Conservation (phyloP, 2,888 invertebrate genomes). For the Macropis europaea region DNA sequence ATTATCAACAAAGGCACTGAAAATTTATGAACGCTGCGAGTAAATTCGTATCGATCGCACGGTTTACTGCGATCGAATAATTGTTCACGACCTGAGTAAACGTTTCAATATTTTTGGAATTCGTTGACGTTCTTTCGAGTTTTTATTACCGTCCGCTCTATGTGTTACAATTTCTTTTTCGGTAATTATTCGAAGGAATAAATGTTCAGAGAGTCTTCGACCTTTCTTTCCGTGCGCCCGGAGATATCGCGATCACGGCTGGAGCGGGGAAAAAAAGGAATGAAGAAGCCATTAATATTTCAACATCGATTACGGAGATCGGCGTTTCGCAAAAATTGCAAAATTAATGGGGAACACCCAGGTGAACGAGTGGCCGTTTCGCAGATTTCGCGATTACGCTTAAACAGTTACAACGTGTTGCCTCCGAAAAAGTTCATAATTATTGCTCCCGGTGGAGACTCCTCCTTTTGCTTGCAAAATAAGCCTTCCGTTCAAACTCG, state of each 20-base stretch:
- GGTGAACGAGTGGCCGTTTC: constrained; percentile 8
- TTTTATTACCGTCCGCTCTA: too few species aligned
- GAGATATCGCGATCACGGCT: not conserved
- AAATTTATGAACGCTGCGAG: too few species aligned
- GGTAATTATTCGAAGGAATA: not conserved
- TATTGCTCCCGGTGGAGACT: not conserved
- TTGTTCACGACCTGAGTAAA: too few species aligned
- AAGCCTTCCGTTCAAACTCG: too few species aligned
- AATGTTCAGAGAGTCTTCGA: not conserved
- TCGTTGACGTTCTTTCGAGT: too few species aligned
- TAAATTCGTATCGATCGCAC: too few species aligned
- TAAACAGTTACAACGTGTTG: constrained; percentile 32
- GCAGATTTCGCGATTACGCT: constrained; percentile 33
- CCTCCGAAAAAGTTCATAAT: constrained; percentile 16
- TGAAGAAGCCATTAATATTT: constrained; percentile 21
- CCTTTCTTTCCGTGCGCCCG: not conserved
- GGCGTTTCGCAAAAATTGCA: constrained; percentile 25
- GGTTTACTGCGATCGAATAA: too few species aligned
- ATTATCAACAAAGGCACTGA: too few species aligned
- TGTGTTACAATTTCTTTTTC: too few species aligned
- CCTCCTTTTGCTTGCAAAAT: too few species aligned
- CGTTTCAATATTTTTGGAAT: too few species aligned
- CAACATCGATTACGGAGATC: constrained; percentile 31
- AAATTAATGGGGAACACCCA: constrained; percentile 43
- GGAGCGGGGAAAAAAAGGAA: not conserved